Evolutionary conservation across 2,113 vertebrate species (phyloP), one percentile per base, ranked within the genome.

Genomic region (Trematomus loennbergii): DNA sequence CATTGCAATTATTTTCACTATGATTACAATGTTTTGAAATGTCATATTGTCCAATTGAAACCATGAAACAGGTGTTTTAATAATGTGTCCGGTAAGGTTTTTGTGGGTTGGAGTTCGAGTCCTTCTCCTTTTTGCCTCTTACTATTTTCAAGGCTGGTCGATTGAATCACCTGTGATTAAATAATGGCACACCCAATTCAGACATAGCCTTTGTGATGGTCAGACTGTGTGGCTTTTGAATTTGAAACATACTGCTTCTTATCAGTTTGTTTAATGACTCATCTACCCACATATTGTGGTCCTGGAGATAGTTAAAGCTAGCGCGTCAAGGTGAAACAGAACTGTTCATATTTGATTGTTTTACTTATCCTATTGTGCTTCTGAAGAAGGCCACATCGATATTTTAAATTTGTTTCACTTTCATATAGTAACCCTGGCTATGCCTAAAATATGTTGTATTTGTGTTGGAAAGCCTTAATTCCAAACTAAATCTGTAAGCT

Each of bases 361-460:
- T 12, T 45, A 16, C 8, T 52, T 9, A 29, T 29, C 29, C 57
- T 11, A 18, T 46, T 45, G n/a, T 62, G 13, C 33, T 25, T 71
- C 55, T 85, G 9, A 65, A 62, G 68, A 72, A 69, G 16, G 36
- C 59, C 33, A 0, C 17, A 59, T 57, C 9, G 12, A 59, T 58
- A 33, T 83, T 80, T 74, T 13, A 62, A 40, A 7, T 82, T 49
- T 74, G 25, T 66, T 55, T 76, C 43, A 7, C 11, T 13, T 68
- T 70, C 29, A 70, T 9, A 25, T 48, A 1, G 5, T 16, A 62
- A 55, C 4, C 17, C 25, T 63, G 18, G 48, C n/a, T 43, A 20
- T 74, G 17, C 73, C 3, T 46, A 53, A 40, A 40, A 40, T 40
- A 40, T 40, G 7, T 40, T 40, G 36, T 40, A 40, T 4, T 29